Conservation (phyloP, 2,113 vertebrate species). For the Eptesicus fuscus region DNA sequence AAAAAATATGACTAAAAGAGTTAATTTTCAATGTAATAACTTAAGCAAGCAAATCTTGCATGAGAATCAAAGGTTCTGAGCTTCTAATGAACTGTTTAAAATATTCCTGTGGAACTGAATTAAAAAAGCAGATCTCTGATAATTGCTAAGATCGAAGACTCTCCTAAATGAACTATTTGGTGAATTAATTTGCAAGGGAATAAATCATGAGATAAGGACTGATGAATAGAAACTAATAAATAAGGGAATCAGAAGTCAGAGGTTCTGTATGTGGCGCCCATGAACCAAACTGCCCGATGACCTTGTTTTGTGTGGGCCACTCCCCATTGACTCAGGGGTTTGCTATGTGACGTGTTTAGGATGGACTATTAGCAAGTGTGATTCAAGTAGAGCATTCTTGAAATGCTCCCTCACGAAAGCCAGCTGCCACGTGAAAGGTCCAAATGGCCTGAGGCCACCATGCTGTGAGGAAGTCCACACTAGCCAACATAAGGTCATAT, state of each 20-base stretch:
- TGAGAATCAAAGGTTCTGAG: slow-evolving; percentile 51
- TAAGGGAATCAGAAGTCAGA: neutral
- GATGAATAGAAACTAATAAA: neutral
- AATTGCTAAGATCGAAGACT: neutral
- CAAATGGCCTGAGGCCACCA: neutral
- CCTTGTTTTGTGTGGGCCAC: neutral
- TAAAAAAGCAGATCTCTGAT: slow-evolving; percentile 20
- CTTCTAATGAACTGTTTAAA: slow-evolving; percentile 50
- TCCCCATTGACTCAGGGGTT: neutral
- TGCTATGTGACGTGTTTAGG: neutral
- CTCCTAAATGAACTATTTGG: neutral
- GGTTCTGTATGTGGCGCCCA: neutral
- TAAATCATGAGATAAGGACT: neutral
- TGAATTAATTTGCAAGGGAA: neutral
- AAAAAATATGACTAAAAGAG: slow-evolving; percentile 44
- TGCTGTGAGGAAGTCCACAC: neutral
- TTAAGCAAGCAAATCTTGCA: slow-evolving; percentile 20
- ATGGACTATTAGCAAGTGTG: neutral
- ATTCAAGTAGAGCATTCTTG: neutral
- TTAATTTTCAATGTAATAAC: slow-evolving; percentile 30
- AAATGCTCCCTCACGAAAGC: neutral
- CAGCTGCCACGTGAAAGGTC: neutral
- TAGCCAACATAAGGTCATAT: no score
- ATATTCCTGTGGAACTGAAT: neutral
- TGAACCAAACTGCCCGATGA: neutral